Conservation (phyloP, 1,140 invertebrate genomes). For the Drosophila auraria region DNA sequence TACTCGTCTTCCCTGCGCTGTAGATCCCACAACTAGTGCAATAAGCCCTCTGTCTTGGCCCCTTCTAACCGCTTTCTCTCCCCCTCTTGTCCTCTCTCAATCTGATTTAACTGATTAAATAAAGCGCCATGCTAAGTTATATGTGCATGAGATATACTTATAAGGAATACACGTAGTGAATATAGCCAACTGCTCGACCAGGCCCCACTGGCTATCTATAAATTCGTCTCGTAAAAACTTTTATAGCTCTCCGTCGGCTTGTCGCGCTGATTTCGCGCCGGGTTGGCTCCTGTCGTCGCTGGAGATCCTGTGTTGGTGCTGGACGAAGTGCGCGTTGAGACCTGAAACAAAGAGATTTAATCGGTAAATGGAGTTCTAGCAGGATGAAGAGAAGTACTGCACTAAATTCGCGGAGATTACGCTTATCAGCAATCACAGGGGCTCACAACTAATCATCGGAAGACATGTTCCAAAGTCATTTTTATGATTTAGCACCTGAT, state of each 20-base stretch:
- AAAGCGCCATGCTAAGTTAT: constrained; percentile 63
- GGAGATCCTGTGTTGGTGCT: constrained; percentile 36
- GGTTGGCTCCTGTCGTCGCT: constrained; percentile 29
- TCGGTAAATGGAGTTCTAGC: neutral
- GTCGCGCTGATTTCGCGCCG: constrained; percentile 65
- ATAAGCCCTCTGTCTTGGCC: constrained; percentile 37
- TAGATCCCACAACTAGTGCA: constrained; percentile 38
- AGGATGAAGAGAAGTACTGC: neutral
- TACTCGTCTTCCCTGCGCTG: constrained; percentile 37
- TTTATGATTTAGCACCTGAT: constrained; percentile 65
- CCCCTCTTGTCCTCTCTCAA: constrained; percentile 28
- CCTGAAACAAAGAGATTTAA: constrained; percentile 34
- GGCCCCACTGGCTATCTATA: constrained; percentile 58
- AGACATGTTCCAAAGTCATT: constrained; percentile 51
- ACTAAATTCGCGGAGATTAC: constrained; percentile 19
- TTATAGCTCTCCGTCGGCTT: constrained; percentile 74
- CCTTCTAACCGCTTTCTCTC: neutral
- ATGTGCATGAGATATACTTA: constrained; percentile 27
- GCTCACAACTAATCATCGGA: constrained; percentile 48
- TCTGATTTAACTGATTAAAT: constrained; percentile 71
- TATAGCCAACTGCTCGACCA: constrained; percentile 15
- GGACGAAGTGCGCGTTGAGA: constrained; percentile 51
- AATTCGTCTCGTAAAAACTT: constrained; percentile 84
- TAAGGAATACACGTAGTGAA: constrained; percentile 29
- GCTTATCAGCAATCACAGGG: constrained; percentile 45